A percentile compares a stretch with the other conserved stretches of the same genome.
Conservation (phyloP, 1,140 invertebrate genomes). For the Sitophilus oryzae region DNA sequence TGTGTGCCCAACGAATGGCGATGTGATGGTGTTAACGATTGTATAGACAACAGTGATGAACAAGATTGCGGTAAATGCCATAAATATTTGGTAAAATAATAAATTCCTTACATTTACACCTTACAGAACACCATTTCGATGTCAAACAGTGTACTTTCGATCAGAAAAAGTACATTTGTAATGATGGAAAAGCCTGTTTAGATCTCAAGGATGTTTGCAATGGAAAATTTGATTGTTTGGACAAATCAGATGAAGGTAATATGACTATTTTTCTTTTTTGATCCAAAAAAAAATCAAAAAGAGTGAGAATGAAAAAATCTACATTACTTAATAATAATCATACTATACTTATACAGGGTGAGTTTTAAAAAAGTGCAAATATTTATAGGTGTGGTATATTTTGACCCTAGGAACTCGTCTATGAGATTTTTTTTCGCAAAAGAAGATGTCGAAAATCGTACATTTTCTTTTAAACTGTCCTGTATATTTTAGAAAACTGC, state of each 20-base stretch:
- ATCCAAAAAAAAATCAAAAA: background rate
- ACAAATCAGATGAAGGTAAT: slow-evolving; percentile 66
- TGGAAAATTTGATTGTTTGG: slow-evolving; percentile 66
- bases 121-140: slow-evolving; percentile 33
- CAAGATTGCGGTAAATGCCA: slow-evolving; percentile 59
- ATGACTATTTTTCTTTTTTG: background rate
- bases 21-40: slow-evolving; percentile 61
- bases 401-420: no score
- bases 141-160: slow-evolving; percentile 45
- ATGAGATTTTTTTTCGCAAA: no score
- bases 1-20: slow-evolving; percentile 58
- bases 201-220: slow-evolving; percentile 63
- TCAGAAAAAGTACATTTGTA: slow-evolving; percentile 51
- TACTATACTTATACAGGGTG: no score
- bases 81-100: background rate
- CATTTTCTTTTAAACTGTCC: no score
- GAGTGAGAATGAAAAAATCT: no score
- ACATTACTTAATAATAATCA: no score
- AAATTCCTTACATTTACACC: slow-evolving; percentile 6
- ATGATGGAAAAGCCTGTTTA: slow-evolving; percentile 59
- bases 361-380: no score
- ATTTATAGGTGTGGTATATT: no score
- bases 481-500: no score
- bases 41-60: slow-evolving; percentile 62
- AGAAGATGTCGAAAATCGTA: no score